These are phyloP conservation scores for Chlamydotis undulata DNA, from an alignment of 2,113 vertebrate species.

Conservation along the genomic window DNA sequence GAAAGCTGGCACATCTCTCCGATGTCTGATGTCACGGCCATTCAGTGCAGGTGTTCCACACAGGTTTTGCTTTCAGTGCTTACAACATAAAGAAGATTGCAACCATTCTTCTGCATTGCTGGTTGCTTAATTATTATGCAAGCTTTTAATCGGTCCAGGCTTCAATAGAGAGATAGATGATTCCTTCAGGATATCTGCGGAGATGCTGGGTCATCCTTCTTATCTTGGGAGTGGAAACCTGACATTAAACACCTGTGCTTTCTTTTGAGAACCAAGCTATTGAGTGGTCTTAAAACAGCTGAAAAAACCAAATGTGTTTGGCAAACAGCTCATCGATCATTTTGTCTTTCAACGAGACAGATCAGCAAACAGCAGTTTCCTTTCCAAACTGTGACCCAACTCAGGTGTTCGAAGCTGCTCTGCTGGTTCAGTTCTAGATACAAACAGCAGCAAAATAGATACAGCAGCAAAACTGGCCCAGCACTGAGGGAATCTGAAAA, in stretches of 20 bases:
- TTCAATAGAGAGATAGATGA: not conserved
- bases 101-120: not conserved
- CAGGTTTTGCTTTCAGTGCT: not conserved
- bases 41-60: not conserved
- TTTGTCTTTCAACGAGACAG: not conserved
- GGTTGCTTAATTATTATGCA: not conserved
- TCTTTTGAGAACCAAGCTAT: not conserved
- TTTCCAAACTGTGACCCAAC: not conserved
- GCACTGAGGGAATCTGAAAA: not conserved
- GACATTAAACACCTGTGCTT: not conserved
- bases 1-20: not conserved
- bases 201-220: not conserved
- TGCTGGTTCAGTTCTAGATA: not conserved
- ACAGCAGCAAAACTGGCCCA: not conserved
- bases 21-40: not conserved
- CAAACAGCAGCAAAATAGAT: no score
- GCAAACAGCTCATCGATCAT: not conserved
- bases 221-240: not conserved
- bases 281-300: not conserved
- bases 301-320: not conserved
- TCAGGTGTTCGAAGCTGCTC: not conserved
- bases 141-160: not conserved
- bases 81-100: not conserved
- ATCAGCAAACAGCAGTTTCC: not conserved
- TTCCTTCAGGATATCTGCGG: not conserved